Conservation (phyloP, 2,113 vertebrate genomes). For the Casuarius casuarius region DNA sequence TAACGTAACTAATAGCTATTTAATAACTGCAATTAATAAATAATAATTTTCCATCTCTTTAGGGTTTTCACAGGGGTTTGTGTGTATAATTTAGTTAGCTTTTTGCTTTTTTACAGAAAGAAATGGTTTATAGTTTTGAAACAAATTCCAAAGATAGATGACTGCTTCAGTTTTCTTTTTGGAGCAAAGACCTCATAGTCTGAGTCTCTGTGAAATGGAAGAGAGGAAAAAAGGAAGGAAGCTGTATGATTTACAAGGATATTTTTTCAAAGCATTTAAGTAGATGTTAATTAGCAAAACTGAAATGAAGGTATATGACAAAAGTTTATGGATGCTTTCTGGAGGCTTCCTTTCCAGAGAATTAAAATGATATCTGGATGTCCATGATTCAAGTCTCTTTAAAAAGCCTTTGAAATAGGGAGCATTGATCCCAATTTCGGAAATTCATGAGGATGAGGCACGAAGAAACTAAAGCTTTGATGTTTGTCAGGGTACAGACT, state of each 20-base stretch:
- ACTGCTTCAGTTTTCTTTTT: neutral
- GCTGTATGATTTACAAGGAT: neutral
- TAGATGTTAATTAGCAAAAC: neutral
- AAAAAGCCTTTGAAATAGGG: neutral
- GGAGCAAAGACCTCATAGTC: neutral
- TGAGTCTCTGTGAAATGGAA: neutral
- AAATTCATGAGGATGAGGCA: neutral
- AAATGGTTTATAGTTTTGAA: neutral
- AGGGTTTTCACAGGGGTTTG: neutral
- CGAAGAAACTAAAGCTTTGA: neutral
- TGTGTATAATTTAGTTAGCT: neutral
- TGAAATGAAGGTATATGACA: neutral
- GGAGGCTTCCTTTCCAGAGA: neutral
- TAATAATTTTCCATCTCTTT: neutral
- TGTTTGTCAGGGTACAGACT: neutral
- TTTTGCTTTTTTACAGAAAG: neutral
- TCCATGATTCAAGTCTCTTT: neutral
- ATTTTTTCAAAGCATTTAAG: neutral
- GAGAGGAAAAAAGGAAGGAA: neutral
- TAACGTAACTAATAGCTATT: neutral
- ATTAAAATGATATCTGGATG: neutral
- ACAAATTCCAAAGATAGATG: neutral
- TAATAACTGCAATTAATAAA: neutral
- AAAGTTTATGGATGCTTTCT: neutral
- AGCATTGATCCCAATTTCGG: neutral